Conservation (phyloP, 2,888 invertebrate genomes). For the Tridacna gigas region DNA sequence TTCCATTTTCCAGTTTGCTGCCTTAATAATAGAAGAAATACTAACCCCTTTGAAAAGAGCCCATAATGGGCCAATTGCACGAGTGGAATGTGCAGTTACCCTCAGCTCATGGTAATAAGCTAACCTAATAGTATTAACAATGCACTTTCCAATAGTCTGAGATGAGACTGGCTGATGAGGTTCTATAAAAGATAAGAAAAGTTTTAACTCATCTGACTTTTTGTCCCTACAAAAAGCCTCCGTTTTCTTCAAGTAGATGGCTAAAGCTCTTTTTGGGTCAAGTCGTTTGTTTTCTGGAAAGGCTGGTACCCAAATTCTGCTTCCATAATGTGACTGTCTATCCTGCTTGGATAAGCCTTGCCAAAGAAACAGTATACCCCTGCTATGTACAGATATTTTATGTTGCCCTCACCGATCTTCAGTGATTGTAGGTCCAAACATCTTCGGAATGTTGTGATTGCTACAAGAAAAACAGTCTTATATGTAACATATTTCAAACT, state of each 20-base stretch:
- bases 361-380: conserved; percentile 17
- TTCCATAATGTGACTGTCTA: too few species aligned
- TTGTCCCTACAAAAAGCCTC: conserved; percentile 14
- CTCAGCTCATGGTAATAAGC: neutral
- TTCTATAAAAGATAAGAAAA: conserved; percentile 14
- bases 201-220: neutral
- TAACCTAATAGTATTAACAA: conserved; percentile 30
- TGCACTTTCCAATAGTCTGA: conserved; percentile 5
- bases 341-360: conserved; percentile 29
- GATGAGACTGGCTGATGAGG: conserved; percentile 9
- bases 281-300: too few species aligned
- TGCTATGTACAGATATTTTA: conserved; percentile 22
- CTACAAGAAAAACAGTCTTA: too few species aligned
- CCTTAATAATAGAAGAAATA: neutral
- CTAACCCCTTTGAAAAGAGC: too few species aligned
- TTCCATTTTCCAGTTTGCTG: conserved; percentile 8
- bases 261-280: conserved; percentile 30
- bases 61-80: too few species aligned
- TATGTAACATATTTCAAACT: too few species aligned
- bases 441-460: too few species aligned
- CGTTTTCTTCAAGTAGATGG: conserved; percentile 29
- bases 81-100: too few species aligned
- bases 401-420: conserved; percentile 21
- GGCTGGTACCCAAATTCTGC: too few species aligned
- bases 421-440: too few species aligned